Evolutionary conservation across 2,888 invertebrate species (phyloP).

Genomic region (Macaria liturata): DNA sequence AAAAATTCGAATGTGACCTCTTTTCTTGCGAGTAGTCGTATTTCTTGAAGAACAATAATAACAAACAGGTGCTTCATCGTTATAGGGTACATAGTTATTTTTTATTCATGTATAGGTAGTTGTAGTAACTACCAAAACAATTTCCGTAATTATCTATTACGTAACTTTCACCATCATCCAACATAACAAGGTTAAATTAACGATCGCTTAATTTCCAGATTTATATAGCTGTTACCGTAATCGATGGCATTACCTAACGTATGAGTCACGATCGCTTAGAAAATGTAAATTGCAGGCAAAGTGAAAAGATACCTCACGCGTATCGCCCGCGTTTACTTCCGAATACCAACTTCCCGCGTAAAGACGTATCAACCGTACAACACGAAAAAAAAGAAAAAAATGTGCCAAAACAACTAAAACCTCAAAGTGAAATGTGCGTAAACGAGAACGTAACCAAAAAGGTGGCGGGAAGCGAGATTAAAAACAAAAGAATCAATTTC

Average conservation of each 20-base stretch:
- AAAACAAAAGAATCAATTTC: slow-evolving; percentile 57
- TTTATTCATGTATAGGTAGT: too few species aligned
- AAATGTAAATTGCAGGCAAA: slow-evolving; percentile 53
- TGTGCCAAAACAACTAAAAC: slow-evolving; percentile 41
- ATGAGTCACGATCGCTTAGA: slow-evolving; percentile 34
- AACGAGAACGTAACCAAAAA: slow-evolving; percentile 49
- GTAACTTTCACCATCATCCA: slow-evolving; percentile 24
- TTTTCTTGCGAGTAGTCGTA: too few species aligned
- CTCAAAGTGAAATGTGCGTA: slow-evolving; percentile 54
- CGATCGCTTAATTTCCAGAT: slow-evolving; percentile 28
- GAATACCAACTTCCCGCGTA: slow-evolving; percentile 60
- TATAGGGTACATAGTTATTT: too few species aligned
- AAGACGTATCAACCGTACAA: slow-evolving; percentile 52
- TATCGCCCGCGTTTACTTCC: slow-evolving; percentile 64
- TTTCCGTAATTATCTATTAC: background rate
- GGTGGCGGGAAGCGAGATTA: slow-evolving; percentile 53
- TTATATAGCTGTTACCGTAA: slow-evolving; percentile 31
- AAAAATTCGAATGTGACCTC: too few species aligned
- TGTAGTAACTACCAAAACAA: too few species aligned
- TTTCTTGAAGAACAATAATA: too few species aligned
- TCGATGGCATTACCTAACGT: slow-evolving; percentile 32
- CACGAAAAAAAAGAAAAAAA: slow-evolving; percentile 36
- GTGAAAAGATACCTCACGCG: slow-evolving; percentile 67
- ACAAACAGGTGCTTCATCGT: too few species aligned
- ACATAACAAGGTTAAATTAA: slow-evolving; percentile 24